These are phyloP conservation scores for Rhinogobio ventralis DNA, from an alignment of 2,797 vertebrate species.

Conservation along the genomic window DNA sequence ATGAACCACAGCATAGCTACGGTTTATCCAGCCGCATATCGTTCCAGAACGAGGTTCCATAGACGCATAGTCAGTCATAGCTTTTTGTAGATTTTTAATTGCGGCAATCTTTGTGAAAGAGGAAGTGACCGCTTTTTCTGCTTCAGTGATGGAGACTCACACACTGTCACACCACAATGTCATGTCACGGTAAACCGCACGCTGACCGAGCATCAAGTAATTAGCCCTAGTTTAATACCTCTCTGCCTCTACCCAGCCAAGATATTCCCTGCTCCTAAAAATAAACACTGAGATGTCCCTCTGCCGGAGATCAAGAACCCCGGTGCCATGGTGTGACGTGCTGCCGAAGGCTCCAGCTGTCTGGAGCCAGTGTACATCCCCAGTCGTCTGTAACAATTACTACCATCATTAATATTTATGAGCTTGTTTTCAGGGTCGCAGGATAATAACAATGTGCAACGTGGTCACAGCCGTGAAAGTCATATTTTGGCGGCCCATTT, in stretches of 20 bases:
- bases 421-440: constrained; percentile 65
- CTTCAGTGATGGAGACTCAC: constrained; percentile 41
- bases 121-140: constrained; percentile 35
- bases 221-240: constrained; percentile 65
- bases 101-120: constrained; percentile 6
- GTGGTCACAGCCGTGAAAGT: constrained; percentile 31
- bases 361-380: constrained; percentile 58
- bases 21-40: neutral
- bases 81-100: constrained; percentile 16
- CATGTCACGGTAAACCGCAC: constrained; percentile 39
- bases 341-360: constrained; percentile 66
- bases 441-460: constrained; percentile 60
- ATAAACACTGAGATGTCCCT: constrained; percentile 48
- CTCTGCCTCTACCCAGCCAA: constrained; percentile 43
- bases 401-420: constrained; percentile 74
- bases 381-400: constrained; percentile 72
- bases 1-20: constrained; percentile 24
- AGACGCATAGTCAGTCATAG: constrained; percentile 9
- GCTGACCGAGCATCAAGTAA: constrained; percentile 54
- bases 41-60: neutral
- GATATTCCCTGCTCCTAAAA: constrained; percentile 53
- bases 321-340: constrained; percentile 6
- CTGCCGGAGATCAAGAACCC: constrained; percentile 14
- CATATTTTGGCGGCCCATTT: constrained; percentile 49
- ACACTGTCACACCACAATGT: constrained; percentile 26